Evolutionary conservation across 1,140 invertebrate genomes (phyloP).

Genomic region (Euura saliciscinereae): DNA sequence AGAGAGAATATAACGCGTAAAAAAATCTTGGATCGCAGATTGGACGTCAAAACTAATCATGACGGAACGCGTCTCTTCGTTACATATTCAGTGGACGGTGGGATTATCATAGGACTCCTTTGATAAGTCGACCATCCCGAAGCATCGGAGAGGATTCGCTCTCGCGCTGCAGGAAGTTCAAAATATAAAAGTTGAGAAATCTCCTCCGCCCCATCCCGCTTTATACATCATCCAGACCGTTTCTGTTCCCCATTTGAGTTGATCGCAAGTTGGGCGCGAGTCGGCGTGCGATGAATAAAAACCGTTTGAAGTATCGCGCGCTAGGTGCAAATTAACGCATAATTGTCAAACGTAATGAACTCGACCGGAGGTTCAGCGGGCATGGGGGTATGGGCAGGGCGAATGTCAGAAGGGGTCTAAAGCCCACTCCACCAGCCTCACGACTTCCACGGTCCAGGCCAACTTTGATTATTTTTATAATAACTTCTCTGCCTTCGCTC

Average conservation of each 20-base stretch:
- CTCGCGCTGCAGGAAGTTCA: slow-evolving; percentile 2
- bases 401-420: slow-evolving; percentile 19
- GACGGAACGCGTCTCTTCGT: slow-evolving; percentile 35
- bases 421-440: slow-evolving; percentile 25
- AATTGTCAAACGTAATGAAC: slow-evolving; percentile 61
- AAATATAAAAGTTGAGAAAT: slow-evolving; percentile 44
- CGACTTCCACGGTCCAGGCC: slow-evolving; percentile 23
- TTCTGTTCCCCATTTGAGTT: slow-evolving; percentile 17
- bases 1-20: not conserved
- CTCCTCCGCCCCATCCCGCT: slow-evolving; percentile 25
- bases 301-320: slow-evolving; percentile 57
- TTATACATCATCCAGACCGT: not conserved
- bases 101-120: slow-evolving; percentile 58
- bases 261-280: slow-evolving; percentile 40
- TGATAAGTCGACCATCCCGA: slow-evolving; percentile 37
- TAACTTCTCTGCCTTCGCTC: slow-evolving; percentile 39
- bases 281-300: slow-evolving; percentile 60
- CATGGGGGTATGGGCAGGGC: not conserved
- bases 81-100: slow-evolving; percentile 54
- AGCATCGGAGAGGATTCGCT: slow-evolving; percentile 22
- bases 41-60: slow-evolving; percentile 48
- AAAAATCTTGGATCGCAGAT: not conserved
- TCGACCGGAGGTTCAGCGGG: slow-evolving; percentile 18
- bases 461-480: slow-evolving; percentile 62
- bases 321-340: slow-evolving; percentile 61